phyloP scores from a whole-genome alignment of 1,140 invertebrate genomes.

The Neodiprion lecontei region DNA sequence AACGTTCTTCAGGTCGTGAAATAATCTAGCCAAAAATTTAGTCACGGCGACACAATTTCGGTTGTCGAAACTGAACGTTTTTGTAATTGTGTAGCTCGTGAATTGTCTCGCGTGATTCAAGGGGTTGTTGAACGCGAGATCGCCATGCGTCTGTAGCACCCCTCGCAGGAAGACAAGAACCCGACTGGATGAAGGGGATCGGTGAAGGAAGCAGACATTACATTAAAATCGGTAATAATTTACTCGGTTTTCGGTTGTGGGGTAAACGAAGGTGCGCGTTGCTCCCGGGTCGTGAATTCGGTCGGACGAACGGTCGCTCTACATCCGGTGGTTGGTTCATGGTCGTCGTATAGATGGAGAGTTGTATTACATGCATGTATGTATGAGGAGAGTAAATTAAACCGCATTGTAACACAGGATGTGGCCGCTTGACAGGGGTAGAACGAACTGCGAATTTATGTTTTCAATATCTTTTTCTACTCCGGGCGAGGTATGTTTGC shows the following conservation, averaged over 20 bases:
- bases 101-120: too few relatives aligned
- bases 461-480: slow-evolving; percentile 12
- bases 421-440: neutral
- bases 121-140: too few relatives aligned
- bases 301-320: slow-evolving; percentile 6
- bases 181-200: too few relatives aligned
- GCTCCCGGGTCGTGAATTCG: neutral
- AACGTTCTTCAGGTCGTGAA: too few relatives aligned
- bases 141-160: too few relatives aligned
- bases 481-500: too few relatives aligned
- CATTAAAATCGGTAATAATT: slow-evolving; percentile 6
- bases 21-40: too few relatives aligned
- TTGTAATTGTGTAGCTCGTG: too few relatives aligned
- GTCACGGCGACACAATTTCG: too few relatives aligned
- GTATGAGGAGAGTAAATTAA: slow-evolving; percentile 16
- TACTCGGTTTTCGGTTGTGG: neutral
- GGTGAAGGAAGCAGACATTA: too few relatives aligned
- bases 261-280: neutral
- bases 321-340: neutral
- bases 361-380: slow-evolving; percentile 15
- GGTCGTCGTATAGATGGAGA: neutral
- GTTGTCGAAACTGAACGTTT: too few relatives aligned
- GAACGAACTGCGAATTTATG: slow-evolving; percentile 11
- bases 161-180: too few relatives aligned
- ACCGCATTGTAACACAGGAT: slow-evolving; percentile 10